Percentiles rank a stretch among this genome's conserved stretches.
Conservation (phyloP, 2,888 invertebrate species). For the Dolomedes plantarius region DNA sequence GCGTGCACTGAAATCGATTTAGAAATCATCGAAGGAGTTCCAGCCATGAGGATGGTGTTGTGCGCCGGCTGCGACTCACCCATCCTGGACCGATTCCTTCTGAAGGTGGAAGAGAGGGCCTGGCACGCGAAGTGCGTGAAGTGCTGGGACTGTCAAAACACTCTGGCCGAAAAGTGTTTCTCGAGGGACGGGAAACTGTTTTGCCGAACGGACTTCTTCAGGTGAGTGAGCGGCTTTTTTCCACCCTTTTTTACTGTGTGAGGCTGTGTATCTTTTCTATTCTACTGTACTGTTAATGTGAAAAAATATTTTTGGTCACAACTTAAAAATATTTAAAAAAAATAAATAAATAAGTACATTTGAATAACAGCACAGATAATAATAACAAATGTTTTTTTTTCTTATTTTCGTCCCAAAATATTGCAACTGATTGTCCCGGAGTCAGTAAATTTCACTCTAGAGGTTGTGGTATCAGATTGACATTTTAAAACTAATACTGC, state of each 20-base stretch:
- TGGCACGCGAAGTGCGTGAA: conserved; percentile 99
- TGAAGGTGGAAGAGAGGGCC: conserved; percentile 97
- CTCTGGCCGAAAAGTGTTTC: conserved; percentile 98
- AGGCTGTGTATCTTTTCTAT: too few relatives aligned
- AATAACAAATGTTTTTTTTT: too few relatives aligned
- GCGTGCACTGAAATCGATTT: too few relatives aligned
- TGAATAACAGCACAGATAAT: too few relatives aligned
- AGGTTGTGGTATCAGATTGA: too few relatives aligned
- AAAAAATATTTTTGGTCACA: background rate
- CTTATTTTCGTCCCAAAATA: too few relatives aligned
- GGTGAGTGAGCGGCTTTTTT: conserved; percentile 83
- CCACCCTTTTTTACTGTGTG: background rate
- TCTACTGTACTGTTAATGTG: background rate
- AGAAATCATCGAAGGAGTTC: background rate
- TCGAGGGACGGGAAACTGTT: conserved; percentile 97
- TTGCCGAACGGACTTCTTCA: conserved; percentile 98
- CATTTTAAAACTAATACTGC: too few relatives aligned
- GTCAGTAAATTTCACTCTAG: too few relatives aligned
- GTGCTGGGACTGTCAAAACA: conserved; percentile 95
- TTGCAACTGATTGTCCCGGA: too few relatives aligned
- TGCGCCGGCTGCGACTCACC: conserved; percentile 99
- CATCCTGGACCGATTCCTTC: conserved; percentile 98
- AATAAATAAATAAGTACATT: too few relatives aligned
- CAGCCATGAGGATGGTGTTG: conserved; percentile 76
- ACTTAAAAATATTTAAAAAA: too few relatives aligned